Conservation (phyloP, 2,797 vertebrate species). For the Cottoperca gobio region DNA sequence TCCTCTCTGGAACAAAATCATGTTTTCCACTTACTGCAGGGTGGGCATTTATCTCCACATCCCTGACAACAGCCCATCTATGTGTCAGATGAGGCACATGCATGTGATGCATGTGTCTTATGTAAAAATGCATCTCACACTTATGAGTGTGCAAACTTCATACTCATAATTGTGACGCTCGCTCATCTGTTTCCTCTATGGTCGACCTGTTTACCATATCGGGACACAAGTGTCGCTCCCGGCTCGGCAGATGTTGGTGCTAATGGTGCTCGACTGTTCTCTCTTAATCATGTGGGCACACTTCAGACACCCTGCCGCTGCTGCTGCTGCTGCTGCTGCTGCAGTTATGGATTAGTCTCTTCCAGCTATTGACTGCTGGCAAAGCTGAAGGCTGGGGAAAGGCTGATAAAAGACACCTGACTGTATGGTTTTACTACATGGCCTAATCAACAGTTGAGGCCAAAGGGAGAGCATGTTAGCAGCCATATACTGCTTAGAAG, state of each 20-base stretch:
- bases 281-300: constrained; percentile 70
- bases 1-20: constrained; percentile 19
- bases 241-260: constrained; percentile 71
- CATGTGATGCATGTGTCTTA: constrained; percentile 34
- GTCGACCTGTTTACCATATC: constrained; percentile 43
- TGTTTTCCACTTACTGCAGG: constrained; percentile 37
- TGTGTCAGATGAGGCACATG: constrained; percentile 57
- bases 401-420: constrained; percentile 77
- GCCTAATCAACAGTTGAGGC: constrained; percentile 70
- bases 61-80: constrained; percentile 62
- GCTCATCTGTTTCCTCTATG: constrained; percentile 57
- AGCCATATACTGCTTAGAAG: constrained; percentile 63
- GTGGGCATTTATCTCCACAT: constrained; percentile 56
- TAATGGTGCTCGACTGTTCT: constrained; percentile 62
- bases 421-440: constrained; percentile 69
- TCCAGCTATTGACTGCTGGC: constrained; percentile 72
- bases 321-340: constrained; percentile 56
- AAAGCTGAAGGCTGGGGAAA: constrained; percentile 64
- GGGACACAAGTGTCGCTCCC: constrained; percentile 51
- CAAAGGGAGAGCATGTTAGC: constrained; percentile 72
- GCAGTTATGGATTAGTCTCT: constrained; percentile 77
- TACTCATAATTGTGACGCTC: too few species aligned
- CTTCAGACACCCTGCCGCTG: constrained; percentile 56
- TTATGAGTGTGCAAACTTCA: constrained; percentile 1
- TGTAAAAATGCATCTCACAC: constrained; percentile 17